A percentile compares a stretch with the other conserved stretches of the same genome.
Conservation (phyloP, 2,888 invertebrate species). For the Isotomurus palustris region DNA sequence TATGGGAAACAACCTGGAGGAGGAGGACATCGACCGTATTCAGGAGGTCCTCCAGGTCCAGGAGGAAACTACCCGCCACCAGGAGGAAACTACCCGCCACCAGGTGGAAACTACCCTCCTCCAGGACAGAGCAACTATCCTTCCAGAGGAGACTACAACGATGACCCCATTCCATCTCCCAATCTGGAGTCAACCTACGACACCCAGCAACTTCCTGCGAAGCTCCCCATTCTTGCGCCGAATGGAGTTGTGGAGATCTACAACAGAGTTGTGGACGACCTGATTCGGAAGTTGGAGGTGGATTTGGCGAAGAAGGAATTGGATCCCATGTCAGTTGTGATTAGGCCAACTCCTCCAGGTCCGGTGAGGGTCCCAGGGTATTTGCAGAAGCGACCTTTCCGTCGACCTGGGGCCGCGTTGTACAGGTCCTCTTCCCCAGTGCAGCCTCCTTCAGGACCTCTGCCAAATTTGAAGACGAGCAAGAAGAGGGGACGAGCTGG, state of each 20-base stretch:
- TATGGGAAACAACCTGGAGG: slow-evolving; percentile 32
- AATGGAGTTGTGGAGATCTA: slow-evolving; percentile 46
- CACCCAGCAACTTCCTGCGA: slow-evolving; percentile 40
- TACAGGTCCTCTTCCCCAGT: slow-evolving; percentile 29
- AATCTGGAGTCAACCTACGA: slow-evolving; percentile 38
- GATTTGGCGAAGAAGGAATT: slow-evolving; percentile 39
- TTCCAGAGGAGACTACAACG: slow-evolving; percentile 34
- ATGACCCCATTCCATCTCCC: slow-evolving; percentile 43
- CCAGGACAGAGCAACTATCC: slow-evolving; percentile 23
- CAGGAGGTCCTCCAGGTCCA: not conserved
- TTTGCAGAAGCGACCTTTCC: slow-evolving; percentile 42
- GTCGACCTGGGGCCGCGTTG: slow-evolving; percentile 44
- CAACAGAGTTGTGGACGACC: slow-evolving; percentile 45
- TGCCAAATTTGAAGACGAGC: not conserved
- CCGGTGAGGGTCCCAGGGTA: slow-evolving; percentile 46
- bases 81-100: not conserved
- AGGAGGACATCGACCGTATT: not conserved
- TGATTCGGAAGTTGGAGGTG: slow-evolving; percentile 38
- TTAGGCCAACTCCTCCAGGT: slow-evolving; percentile 43
- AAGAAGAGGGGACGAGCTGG: slow-evolving; percentile 18
- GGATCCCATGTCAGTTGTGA: slow-evolving; percentile 46
- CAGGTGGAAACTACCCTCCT: slow-evolving; percentile 9
- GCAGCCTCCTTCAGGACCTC: not conserved
- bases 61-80: not conserved
- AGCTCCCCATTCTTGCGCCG: slow-evolving; percentile 44